Base-by-base conservation (phyloP, 2,888 invertebrate genomes). In the Exocentrus adspersus region DNA sequence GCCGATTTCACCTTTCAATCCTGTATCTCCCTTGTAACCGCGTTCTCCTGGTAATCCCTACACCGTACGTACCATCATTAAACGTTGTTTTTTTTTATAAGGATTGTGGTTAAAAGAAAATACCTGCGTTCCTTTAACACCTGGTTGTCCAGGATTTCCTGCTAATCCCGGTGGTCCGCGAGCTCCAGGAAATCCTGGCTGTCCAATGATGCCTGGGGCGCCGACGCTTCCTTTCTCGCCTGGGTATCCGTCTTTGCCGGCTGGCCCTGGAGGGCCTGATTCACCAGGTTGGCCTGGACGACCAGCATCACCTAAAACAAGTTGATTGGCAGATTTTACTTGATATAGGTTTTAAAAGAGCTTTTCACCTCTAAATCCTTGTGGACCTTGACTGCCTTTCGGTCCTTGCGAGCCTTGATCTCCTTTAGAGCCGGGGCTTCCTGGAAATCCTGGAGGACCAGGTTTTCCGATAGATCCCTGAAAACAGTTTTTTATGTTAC, bases 361-460 rank as follows among this genome's bases (percentile, higher is more conserved):
- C 48, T 9, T 37, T 41, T 50, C 57, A 46, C 87, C 94, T 78
- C 92, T 84, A 0, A 91, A 90, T 1, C 93, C 94, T 86, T 93
- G 93, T 46, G 91, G 83, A 7, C 94, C 94, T 83, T 90, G 91
- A 75, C 90, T 91, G 45, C 94, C 94, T 82, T 93, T 92, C 0
- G 92, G 89, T 0, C 94, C 94, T 60, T 82, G 80, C 52, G 85
- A 76, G 17, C 94, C 94, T 82, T 87, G 87, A 80, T 94, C 93
- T 10, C 94, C 94, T 84, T 94, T 94, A 30, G 88, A 83, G 2
- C 95, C 95, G 19, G 92, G 90, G 67, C 86, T 86, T 24, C 95
- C 95, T 5, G 93, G 92, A 77, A 94, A 93, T 1, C 95, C 95
- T 19, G 94, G 93, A 12, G 93, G 85, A 2, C 95, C 95, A 16